A percentile compares a stretch with the other conserved stretches of the same genome.
Conservation (phyloP, 2,113 vertebrate species). For the Rissa tridactyla region DNA sequence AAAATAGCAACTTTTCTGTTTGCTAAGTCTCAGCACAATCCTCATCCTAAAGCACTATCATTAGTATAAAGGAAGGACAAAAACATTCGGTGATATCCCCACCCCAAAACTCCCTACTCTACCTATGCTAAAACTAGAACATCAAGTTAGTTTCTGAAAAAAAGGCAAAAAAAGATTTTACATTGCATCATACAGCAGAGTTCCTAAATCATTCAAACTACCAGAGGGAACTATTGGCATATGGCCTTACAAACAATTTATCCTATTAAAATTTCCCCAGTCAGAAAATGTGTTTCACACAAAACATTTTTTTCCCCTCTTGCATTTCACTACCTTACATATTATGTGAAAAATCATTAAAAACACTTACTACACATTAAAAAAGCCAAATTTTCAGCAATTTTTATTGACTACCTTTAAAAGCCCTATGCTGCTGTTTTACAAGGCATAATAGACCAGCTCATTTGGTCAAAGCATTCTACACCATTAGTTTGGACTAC, state of each 20-base stretch:
- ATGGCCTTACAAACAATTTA: slow-evolving; percentile 88
- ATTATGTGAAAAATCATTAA: slow-evolving; percentile 85
- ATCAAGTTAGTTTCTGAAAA: slow-evolving; percentile 82
- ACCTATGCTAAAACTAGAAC: slow-evolving; percentile 85
- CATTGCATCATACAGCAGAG: slow-evolving; percentile 89
- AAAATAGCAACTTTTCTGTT: slow-evolving; percentile 78
- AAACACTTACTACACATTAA: slow-evolving; percentile 87
- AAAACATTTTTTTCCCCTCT: slow-evolving; percentile 80
- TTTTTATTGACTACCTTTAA: slow-evolving; percentile 89
- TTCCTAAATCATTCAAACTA: slow-evolving; percentile 88
- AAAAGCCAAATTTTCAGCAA: slow-evolving; percentile 87
- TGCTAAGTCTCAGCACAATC: slow-evolving; percentile 84
- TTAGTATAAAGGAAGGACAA: slow-evolving; percentile 83
- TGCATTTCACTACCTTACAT: slow-evolving; percentile 84
- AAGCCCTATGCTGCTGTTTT: slow-evolving; percentile 90
- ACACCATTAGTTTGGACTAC: slow-evolving; percentile 84
- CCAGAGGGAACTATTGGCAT: slow-evolving; percentile 80
- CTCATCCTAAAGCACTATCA: slow-evolving; percentile 84
- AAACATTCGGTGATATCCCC: slow-evolving; percentile 80
- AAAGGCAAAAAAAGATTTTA: slow-evolving; percentile 88
- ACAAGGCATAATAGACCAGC: slow-evolving; percentile 88
- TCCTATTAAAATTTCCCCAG: slow-evolving; percentile 86
- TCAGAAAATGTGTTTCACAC: slow-evolving; percentile 88
- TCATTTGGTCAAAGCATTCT: slow-evolving; percentile 84
- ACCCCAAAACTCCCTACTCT: slow-evolving; percentile 72